Percentiles rank a stretch among this genome's conserved stretches.
These are phyloP conservation scores for Hermaeophaga mercurialis DNA, from an alignment of 2,888 invertebrate species.

Conservation along the genomic window DNA sequence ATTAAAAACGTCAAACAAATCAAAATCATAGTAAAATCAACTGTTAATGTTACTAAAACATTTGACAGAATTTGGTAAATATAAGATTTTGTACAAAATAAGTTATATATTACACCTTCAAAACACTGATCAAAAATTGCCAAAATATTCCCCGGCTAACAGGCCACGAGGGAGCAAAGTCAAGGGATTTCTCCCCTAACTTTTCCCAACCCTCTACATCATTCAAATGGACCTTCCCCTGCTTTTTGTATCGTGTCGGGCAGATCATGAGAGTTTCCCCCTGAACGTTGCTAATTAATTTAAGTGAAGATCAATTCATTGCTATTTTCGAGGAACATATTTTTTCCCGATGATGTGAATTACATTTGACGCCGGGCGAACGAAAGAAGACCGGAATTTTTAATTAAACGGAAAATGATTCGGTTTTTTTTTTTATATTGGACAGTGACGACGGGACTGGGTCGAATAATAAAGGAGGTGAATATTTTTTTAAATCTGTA, in stretches of 20 bases:
- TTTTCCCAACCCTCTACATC: constrained; percentile 20
- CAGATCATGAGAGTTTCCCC: constrained; percentile 40
- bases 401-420: constrained; percentile 6
- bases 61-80: too few species aligned
- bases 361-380: background rate
- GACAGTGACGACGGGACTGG: background rate
- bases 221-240: constrained; percentile 42
- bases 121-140: too few species aligned
- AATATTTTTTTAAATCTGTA: too few species aligned
- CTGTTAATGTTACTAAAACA: too few species aligned
- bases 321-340: constrained; percentile 23
- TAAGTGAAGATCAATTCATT: constrained; percentile 39
- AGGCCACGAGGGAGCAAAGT: constrained; percentile 1
- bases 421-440: too few species aligned
- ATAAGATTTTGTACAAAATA: too few species aligned
- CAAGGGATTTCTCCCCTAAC: constrained; percentile 11
- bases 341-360: constrained; percentile 6
- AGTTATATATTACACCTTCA: too few species aligned
- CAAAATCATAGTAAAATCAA: too few species aligned
- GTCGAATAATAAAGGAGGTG: background rate
- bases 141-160: too few species aligned
- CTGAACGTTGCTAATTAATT: constrained; percentile 45
- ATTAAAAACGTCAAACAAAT: too few species aligned
- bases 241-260: constrained; percentile 44
- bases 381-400: constrained; percentile 4